Base-by-base conservation (phyloP, 1,140 invertebrate genomes). In the Zaprionus kolodkinae region DNA sequence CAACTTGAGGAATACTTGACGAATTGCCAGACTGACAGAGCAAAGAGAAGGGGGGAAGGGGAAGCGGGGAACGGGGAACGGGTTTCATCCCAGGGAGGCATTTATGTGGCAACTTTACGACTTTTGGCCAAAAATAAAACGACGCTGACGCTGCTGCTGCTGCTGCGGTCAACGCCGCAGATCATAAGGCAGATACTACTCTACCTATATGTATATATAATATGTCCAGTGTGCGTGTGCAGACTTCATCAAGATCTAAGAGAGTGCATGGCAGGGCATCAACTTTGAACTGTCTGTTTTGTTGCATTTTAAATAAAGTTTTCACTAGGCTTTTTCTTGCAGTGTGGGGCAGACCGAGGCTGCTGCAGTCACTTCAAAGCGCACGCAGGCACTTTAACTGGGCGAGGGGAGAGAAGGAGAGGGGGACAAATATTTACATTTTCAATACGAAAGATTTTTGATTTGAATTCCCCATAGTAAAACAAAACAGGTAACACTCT, bases 111-210 rank as follows among this genome's bases (percentile, higher is more conserved):
- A 73, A 73, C 71, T 89, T 89, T 89, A 89, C 81, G 85, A 84
- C 85, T 85, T 72, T 72, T 89, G 72, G 78, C 85, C 85, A 89
- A 89, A 89, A 89, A 89, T 89, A 89, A 89, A 90, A 89, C 78
- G 78, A 81, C 78, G 68, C 79, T 78, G 59, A 30, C 12, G 36
- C 36, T 35, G 35, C 35, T 38, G 50, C 48, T 74, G 52, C n/a
- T 68, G 67, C 78, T 89, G 85, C 79, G 86, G 86, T 90, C 85
- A 89, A 72, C 78, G 65, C 64, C 68, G 68, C 70, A 79, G 83
- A 87, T 87, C 71, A 73, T 65, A 64, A 50, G 36, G 70, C 64
- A 87, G 81, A 85, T 86, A 30, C 27, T 3, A n/a, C n/a, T n/a
- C n/a, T n/a, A n/a, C n/a, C n/a, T n/a, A n/a, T n/a, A n/a, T n/a